Percentiles rank a stretch among this genome's conserved stretches.
Evolutionary conservation across 2,797 vertebrate species (phyloP).

Genomic region (Propithecus deckenii): DNA sequence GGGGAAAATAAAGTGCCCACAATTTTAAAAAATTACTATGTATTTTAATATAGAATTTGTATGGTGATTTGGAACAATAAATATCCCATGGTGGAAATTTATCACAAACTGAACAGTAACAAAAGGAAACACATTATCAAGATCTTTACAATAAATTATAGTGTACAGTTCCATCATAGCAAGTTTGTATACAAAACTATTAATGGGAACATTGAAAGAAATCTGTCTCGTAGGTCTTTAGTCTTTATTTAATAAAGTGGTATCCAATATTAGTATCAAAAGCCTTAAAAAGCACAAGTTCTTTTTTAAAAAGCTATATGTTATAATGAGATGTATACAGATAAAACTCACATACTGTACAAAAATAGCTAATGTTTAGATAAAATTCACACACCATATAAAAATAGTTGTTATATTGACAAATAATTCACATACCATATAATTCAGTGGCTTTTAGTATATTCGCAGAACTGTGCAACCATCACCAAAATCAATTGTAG

Average conservation of each 20-base stretch:
- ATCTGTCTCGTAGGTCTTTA: constrained; percentile 50
- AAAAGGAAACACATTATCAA: constrained; percentile 42
- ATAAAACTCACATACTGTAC: neutral
- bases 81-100: constrained; percentile 28
- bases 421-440: neutral
- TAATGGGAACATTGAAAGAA: constrained; percentile 50
- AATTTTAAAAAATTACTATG: neutral
- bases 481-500: neutral
- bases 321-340: neutral
- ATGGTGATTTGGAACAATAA: constrained; percentile 29
- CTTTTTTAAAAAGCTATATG: neutral
- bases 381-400: neutral
- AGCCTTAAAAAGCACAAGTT: constrained; percentile 73
- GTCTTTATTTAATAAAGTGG: constrained; percentile 62
- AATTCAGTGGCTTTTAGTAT: neutral
- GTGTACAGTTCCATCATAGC: neutral
- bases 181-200: constrained; percentile 20
- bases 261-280: constrained; percentile 78
- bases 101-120: neutral
- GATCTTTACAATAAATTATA: constrained; percentile 30
- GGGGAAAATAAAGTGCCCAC: neutral
- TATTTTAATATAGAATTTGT: constrained; percentile 37
- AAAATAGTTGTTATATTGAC: neutral
- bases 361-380: neutral
- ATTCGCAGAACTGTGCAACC: neutral